Conservation (phyloP, 2,113 vertebrate genomes). For the Onychostruthus taczanowskii region DNA sequence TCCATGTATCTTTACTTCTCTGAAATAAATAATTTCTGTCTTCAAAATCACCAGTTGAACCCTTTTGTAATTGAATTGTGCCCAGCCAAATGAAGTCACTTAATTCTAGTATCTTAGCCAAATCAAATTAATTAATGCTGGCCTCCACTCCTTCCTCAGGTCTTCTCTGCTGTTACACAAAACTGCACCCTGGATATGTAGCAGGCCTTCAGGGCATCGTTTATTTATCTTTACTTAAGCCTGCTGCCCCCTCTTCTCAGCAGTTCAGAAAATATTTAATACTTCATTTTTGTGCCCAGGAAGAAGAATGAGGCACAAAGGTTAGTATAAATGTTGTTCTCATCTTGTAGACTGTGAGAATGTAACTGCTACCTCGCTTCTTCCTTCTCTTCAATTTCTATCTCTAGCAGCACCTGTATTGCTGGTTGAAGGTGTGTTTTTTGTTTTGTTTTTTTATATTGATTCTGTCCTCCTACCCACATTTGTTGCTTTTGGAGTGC, state of each 20-base stretch:
- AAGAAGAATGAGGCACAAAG: neutral
- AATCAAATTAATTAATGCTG: constrained; percentile 28
- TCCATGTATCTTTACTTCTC: neutral
- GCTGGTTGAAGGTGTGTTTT: neutral
- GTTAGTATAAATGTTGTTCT: neutral
- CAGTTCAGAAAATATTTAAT: neutral
- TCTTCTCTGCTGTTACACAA: neutral
- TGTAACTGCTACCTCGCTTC: neutral
- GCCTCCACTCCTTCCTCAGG: neutral
- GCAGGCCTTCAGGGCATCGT: neutral
- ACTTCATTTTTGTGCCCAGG: neutral
- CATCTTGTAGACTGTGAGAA: neutral
- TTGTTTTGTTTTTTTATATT: neutral
- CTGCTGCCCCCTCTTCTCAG: neutral
- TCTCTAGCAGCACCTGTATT: neutral
- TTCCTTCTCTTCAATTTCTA: neutral
- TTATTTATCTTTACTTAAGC: neutral
- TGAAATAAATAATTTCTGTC: neutral
- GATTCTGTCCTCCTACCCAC: neutral
- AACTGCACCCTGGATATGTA: neutral
- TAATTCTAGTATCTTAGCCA: neutral
- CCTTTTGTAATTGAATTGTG: neutral
- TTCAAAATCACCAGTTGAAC: neutral
- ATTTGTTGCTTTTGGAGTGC: neutral
- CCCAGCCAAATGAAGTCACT: constrained; percentile 4